Evolutionary conservation across 2,113 vertebrate genomes (phyloP).

Genomic region (Catharus minimus): DNA sequence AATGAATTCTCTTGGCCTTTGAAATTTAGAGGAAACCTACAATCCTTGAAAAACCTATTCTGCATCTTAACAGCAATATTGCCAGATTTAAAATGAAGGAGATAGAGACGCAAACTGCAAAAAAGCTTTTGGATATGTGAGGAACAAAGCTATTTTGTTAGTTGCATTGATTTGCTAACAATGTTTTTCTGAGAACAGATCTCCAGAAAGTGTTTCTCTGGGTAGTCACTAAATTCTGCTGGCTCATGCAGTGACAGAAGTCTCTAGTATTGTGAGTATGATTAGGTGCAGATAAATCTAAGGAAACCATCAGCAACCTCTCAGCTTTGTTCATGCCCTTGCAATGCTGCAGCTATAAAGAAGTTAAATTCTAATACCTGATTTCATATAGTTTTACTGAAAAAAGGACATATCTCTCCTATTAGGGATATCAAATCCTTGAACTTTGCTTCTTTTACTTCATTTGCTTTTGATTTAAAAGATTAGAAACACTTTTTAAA

Average conservation of each 20-base stretch:
- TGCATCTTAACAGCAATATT: not conserved
- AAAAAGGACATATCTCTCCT: conserved; percentile 42
- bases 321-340: conserved; percentile 24
- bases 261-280: conserved; percentile 31
- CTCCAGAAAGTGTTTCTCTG: conserved; percentile 54
- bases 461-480: conserved; percentile 66
- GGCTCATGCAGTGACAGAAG: conserved; percentile 37
- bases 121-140: not conserved
- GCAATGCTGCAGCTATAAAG: not conserved
- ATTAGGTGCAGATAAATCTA: conserved; percentile 53
- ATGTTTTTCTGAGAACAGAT: conserved; percentile 38
- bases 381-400: conserved; percentile 66
- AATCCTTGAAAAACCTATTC: not conserved
- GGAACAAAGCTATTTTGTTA: conserved; percentile 1
- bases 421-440: conserved; percentile 59
- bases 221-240: conserved; percentile 56
- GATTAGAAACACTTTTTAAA: conserved; percentile 57
- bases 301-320: conserved; percentile 43
- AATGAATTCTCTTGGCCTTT: not conserved
- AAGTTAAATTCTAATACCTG: conserved; percentile 53
- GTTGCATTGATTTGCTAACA: conserved; percentile 20
- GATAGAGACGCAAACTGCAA: not conserved
- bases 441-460: conserved; percentile 61
- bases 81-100: not conserved
- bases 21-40: not conserved